Percentiles rank a stretch among this genome's conserved stretches.
Conservation (phyloP, 2,888 invertebrate genomes). For the Melinaea marsaeus region DNA sequence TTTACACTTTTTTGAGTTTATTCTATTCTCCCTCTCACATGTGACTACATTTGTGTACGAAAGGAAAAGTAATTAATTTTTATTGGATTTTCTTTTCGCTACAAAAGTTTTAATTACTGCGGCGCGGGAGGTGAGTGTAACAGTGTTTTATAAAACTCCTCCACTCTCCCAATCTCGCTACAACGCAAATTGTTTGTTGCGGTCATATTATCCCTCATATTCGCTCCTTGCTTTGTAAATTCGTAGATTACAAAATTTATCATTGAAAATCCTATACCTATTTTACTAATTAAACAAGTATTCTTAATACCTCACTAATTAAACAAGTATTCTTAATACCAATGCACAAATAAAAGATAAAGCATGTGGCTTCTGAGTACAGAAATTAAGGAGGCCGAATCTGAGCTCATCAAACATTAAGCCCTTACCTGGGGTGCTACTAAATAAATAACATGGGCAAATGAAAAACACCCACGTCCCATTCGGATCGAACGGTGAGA, state of each 20-base stretch:
- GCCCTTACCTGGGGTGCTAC: slow-evolving; percentile 61
- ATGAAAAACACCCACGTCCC: slow-evolving; percentile 72
- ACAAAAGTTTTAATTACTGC: slow-evolving; percentile 66
- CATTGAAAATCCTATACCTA: slow-evolving; percentile 40
- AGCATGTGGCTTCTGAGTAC: slow-evolving; percentile 45
- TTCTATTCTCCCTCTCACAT: slow-evolving; percentile 53
- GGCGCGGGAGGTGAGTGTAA: slow-evolving; percentile 47
- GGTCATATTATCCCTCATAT: slow-evolving; percentile 57
- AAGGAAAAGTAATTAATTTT: slow-evolving; percentile 61
- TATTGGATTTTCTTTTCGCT: slow-evolving; percentile 66
- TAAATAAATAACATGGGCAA: slow-evolving; percentile 71
- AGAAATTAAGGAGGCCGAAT: slow-evolving; percentile 67
- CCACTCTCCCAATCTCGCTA: slow-evolving; percentile 32
- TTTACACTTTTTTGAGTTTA: slow-evolving; percentile 59
- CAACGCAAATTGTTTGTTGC: slow-evolving; percentile 61
- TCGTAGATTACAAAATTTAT: slow-evolving; percentile 54
- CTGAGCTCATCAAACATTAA: slow-evolving; percentile 74
- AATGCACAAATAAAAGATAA: neutral
- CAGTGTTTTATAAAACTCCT: slow-evolving; percentile 48
- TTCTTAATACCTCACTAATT: neutral
- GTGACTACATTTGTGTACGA: slow-evolving; percentile 47
- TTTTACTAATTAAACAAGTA: slow-evolving; percentile 24
- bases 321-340: too few species aligned
- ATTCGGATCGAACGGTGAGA: slow-evolving; percentile 61
- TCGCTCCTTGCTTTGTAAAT: slow-evolving; percentile 47